These are phyloP conservation scores for Caenorhabditis plicata DNA, from an alignment of 2,888 invertebrate species.

Conservation along the genomic window DNA sequence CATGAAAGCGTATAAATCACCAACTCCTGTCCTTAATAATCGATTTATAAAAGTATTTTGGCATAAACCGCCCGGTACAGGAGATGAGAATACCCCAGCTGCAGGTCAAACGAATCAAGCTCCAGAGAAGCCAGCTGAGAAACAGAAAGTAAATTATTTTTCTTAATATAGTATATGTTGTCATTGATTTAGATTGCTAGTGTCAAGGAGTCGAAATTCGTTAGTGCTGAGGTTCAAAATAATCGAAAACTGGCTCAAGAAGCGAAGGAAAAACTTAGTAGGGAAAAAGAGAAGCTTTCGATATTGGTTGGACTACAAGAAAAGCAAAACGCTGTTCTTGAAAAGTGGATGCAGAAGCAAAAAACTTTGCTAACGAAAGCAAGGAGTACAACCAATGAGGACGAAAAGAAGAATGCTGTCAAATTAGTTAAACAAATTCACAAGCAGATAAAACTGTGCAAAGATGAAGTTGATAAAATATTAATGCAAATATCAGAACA, in stretches of 20 bases:
- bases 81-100: constrained; percentile 1
- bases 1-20: constrained; percentile 88
- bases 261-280: constrained; percentile 18
- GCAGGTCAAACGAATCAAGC: too few relatives aligned
- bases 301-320: constrained; percentile 74
- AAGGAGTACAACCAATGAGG: constrained; percentile 19
- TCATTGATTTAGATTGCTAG: too few relatives aligned
- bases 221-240: constrained; percentile 25
- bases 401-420: constrained; percentile 27
- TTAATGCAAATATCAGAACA: constrained; percentile 26
- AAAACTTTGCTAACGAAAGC: constrained; percentile 69
- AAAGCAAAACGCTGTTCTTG: constrained; percentile 82
- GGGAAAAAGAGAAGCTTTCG: constrained; percentile 12
- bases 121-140: constrained; percentile 12
- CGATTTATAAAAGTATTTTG: constrained; percentile 84
- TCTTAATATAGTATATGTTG: too few relatives aligned
- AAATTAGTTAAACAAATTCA: constrained; percentile 79
- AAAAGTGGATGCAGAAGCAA: constrained; percentile 86
- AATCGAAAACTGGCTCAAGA: constrained; percentile 14
- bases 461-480: constrained; percentile 71
- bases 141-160: too few relatives aligned
- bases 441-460: constrained; percentile 73
- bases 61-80: constrained; percentile 18
- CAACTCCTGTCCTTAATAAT: constrained; percentile 95
- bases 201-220: constrained; percentile 36